phyloP scores from a whole-genome alignment of 1,140 invertebrate genomes.

The Sminthurinus signatus region DNA sequence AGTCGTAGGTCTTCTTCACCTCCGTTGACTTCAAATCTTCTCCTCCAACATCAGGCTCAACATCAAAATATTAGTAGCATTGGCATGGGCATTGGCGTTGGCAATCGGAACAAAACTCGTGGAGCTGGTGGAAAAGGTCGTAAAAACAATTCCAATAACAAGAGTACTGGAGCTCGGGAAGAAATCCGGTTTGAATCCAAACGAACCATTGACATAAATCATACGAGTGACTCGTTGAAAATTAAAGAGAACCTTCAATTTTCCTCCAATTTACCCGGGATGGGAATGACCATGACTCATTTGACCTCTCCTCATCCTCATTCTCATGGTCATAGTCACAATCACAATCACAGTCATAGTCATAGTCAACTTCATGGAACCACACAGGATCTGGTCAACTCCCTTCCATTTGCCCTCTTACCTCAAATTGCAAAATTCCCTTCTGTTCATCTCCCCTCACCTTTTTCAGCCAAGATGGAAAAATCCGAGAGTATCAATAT shows the following conservation, averaged over 20 bases:
- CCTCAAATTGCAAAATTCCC: constrained; percentile 39
- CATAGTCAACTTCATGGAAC: too few species aligned
- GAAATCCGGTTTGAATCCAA: constrained; percentile 36
- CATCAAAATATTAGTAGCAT: too few species aligned
- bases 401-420: constrained; percentile 37
- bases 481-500: constrained; percentile 32
- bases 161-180: not conserved
- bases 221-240: constrained; percentile 33
- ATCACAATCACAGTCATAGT: too few species aligned
- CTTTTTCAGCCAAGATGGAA: constrained; percentile 31
- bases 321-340: not conserved
- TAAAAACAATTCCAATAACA: not conserved
- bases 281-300: not conserved
- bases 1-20: not conserved
- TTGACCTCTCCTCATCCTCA: not conserved
- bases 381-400: not conserved
- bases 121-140: too few species aligned
- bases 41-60: too few species aligned
- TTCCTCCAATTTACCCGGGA: constrained; percentile 33
- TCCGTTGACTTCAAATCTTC: too few species aligned
- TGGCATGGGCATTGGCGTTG: too few species aligned
- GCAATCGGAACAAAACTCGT: not conserved
- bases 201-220: constrained; percentile 33
- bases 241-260: constrained; percentile 40
- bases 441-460: constrained; percentile 29